Conservation (phyloP, 2,797 vertebrate species). For the Oreochromis mossambicus region DNA sequence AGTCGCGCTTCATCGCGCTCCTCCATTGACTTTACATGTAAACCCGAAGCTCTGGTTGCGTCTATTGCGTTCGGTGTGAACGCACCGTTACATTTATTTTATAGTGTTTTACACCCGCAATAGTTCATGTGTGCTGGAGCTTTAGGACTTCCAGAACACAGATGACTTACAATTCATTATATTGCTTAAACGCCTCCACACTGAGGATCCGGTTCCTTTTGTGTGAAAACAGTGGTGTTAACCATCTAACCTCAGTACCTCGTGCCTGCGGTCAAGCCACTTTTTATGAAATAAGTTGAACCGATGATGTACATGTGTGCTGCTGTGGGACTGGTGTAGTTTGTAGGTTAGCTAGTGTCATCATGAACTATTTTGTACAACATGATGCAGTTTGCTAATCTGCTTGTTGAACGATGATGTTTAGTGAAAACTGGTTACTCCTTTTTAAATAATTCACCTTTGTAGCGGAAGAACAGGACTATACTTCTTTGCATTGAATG, state of each 20-base stretch:
- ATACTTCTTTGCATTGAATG: background rate
- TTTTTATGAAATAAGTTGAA: slow-evolving; percentile 4
- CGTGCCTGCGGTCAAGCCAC: background rate
- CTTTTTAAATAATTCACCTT: background rate
- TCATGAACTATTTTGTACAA: background rate
- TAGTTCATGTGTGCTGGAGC: background rate
- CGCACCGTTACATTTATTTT: background rate
- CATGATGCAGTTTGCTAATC: background rate
- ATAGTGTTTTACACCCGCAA: background rate
- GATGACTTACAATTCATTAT: background rate
- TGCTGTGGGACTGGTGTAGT: background rate
- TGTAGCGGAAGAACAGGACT: background rate
- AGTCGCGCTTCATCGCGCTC: too few relatives aligned
- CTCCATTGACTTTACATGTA: too few relatives aligned
- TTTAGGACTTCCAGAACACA: background rate
- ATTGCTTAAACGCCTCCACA: background rate
- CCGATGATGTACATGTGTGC: background rate
- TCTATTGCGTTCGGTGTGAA: too few relatives aligned
- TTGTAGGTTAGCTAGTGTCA: background rate
- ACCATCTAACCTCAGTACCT: background rate
- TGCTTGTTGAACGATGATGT: background rate
- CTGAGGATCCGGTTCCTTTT: background rate
- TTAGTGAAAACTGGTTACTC: background rate
- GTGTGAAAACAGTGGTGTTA: background rate
- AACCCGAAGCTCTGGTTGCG: too few relatives aligned